Percentiles rank a stretch among this genome's conserved stretches.
Evolutionary conservation across 2,888 invertebrate species (phyloP).

Genomic region (Phortica magna): DNA sequence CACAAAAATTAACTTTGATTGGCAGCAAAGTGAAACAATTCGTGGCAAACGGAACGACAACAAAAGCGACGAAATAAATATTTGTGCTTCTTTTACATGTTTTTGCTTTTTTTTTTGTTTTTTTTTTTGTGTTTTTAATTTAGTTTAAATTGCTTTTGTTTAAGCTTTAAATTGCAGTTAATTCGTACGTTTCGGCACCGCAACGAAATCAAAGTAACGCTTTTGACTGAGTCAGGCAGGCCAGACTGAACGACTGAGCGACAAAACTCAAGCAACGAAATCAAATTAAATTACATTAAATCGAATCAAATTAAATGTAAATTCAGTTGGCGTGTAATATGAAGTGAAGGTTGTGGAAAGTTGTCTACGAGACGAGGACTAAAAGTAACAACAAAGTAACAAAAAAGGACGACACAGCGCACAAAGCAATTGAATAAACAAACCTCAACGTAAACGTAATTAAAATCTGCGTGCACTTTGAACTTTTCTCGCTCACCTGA

Average conservation of each 20-base stretch:
- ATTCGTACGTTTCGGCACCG: conserved; percentile 11
- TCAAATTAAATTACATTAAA: conserved; percentile 24
- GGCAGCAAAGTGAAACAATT: background rate
- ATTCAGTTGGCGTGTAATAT: background rate
- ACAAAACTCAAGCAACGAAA: background rate
- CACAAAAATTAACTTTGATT: background rate
- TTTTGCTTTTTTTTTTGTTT: background rate
- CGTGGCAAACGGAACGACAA: background rate
- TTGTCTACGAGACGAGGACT: background rate
- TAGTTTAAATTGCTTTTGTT: conserved; percentile 64
- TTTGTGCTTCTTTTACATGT: too few relatives aligned
- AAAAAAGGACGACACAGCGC: background rate
- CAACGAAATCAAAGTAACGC: background rate
- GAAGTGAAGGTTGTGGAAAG: background rate
- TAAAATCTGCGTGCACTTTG: conserved; percentile 13
- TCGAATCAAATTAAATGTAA: background rate
- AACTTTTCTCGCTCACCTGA: conserved; percentile 58
- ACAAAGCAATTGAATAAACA: background rate
- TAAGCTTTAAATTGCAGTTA: conserved; percentile 46
- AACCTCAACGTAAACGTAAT: conserved; percentile 22
- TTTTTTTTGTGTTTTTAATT: conserved; percentile 45
- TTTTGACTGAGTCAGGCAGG: background rate
- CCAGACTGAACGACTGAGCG: too few relatives aligned
- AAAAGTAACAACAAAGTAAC: background rate
- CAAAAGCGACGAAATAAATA: conserved; percentile 13